phyloP scores from a whole-genome alignment of 2,113 vertebrate genomes.

The Anguilla japonica region DNA sequence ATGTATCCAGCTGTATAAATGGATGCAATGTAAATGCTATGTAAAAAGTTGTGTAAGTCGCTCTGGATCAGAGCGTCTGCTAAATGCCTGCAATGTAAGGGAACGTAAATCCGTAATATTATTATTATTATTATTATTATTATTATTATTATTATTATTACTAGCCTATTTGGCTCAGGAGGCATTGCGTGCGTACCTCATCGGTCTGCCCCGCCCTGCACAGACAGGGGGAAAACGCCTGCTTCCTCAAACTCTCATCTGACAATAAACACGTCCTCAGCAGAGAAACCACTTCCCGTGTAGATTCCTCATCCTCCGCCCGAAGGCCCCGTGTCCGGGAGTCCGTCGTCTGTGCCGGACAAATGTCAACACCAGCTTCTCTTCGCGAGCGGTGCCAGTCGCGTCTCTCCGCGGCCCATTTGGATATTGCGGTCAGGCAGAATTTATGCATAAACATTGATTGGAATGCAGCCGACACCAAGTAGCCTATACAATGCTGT shows the following conservation, averaged over 20 bases:
- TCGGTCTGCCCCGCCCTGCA: neutral
- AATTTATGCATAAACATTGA: neutral
- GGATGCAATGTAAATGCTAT: no score
- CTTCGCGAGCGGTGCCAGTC: neutral
- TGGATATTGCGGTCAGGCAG: neutral
- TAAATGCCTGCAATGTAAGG: no score
- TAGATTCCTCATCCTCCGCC: neutral
- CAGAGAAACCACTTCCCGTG: constrained; percentile 12
- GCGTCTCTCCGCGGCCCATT: neutral
- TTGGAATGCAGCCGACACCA: no score
- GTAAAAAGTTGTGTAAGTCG: no score
- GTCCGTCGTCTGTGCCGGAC: neutral
- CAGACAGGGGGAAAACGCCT: neutral
- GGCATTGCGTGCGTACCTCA: neutral
- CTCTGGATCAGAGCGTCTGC: no score
- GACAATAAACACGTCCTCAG: neutral
- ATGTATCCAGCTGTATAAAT: no score
- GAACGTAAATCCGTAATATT: neutral
- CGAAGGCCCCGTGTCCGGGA: neutral
- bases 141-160: neutral
- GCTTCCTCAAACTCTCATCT: neutral
- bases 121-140: neutral
- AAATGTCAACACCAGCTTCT: neutral
- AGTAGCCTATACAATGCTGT: no score
- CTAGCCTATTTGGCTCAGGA: neutral